These are phyloP conservation scores for Synanthedon formicaeformis DNA, from an alignment of 2,888 invertebrate species.

Conservation along the genomic window DNA sequence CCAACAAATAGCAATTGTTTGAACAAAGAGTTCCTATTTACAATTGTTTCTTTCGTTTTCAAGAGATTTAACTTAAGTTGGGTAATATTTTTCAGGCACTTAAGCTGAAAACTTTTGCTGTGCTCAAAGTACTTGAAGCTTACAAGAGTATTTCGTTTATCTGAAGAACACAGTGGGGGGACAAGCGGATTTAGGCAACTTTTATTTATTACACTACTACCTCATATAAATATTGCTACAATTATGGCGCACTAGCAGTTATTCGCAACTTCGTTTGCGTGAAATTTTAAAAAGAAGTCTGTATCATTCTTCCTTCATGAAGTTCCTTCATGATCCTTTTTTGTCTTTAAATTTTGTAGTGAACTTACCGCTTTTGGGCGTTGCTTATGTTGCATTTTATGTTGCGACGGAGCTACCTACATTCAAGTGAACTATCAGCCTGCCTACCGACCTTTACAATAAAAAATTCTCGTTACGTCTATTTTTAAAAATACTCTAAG, in stretches of 20 bases:
- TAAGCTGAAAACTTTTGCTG: conserved; percentile 39
- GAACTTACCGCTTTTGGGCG: too few species aligned
- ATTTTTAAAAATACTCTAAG: too few species aligned
- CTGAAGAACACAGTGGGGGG: conserved; percentile 2
- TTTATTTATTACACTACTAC: too few species aligned
- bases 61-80: conserved; percentile 61
- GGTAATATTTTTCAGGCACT: conserved; percentile 59
- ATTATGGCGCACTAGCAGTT: background rate
- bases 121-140: conserved; percentile 4
- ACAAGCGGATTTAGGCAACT: too few species aligned
- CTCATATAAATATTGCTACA: too few species aligned
- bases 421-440: too few species aligned
- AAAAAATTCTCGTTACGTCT: too few species aligned
- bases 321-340: background rate
- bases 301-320: background rate
- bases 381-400: too few species aligned
- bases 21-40: conserved; percentile 36
- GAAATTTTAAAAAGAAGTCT: background rate
- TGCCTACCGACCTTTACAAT: too few species aligned
- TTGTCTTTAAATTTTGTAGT: background rate
- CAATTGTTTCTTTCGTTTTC: conserved; percentile 53
- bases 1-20: background rate
- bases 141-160: conserved; percentile 15
- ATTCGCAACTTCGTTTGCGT: background rate
- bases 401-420: too few species aligned